phyloP scores from a whole-genome alignment of 2,797 vertebrate genomes.

The Avahi laniger region DNA sequence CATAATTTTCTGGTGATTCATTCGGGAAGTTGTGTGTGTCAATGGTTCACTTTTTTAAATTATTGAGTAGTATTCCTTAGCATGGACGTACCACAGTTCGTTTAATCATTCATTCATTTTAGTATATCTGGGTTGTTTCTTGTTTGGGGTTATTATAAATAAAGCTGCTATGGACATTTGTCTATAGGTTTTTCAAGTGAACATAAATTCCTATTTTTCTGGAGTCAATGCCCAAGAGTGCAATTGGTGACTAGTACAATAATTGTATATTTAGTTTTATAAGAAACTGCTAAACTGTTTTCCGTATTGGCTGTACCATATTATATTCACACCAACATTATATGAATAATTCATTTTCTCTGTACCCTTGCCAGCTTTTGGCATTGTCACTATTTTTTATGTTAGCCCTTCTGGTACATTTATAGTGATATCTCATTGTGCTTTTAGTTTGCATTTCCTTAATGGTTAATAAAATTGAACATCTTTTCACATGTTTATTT shows the following conservation, averaged over 20 bases:
- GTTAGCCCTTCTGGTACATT: background rate
- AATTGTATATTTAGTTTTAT: background rate
- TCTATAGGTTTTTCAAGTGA: background rate
- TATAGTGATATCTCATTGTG: background rate
- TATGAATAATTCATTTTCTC: background rate
- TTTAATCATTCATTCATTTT: background rate
- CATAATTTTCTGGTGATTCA: background rate
- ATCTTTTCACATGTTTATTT: background rate
- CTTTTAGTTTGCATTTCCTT: background rate
- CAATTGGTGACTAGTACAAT: background rate
- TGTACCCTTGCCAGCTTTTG: background rate
- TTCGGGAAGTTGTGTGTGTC: background rate
- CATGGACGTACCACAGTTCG: background rate
- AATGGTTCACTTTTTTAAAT: background rate
- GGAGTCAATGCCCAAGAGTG: background rate
- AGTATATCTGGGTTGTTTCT: background rate
- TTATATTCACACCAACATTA: background rate
- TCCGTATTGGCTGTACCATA: background rate
- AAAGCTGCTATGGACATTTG: background rate
- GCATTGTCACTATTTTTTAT: background rate
- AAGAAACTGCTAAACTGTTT: background rate
- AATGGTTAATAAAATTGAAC: background rate
- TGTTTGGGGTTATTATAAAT: background rate
- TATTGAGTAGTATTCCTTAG: background rate
- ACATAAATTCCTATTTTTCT: background rate